Evolutionary conservation across 2,888 invertebrate genomes (phyloP).

Genomic region (Eretmocerus hayati): DNA sequence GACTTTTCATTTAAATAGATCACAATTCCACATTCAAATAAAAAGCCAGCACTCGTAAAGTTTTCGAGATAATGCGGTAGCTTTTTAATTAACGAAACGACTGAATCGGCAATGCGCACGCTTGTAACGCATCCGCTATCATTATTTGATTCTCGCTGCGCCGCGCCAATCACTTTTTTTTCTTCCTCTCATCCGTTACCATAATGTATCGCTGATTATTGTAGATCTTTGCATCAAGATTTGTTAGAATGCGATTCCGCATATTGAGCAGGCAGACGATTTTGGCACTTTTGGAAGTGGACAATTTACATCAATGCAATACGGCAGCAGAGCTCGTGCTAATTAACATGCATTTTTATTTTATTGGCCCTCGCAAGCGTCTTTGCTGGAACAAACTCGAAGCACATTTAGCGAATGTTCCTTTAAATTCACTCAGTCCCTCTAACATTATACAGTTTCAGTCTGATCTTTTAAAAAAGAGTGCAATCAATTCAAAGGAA

Average conservation of each 20-base stretch:
- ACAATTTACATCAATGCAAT: neutral
- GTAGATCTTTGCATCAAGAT: neutral
- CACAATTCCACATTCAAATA: conserved; percentile 1
- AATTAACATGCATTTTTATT: neutral
- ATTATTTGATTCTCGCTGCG: neutral
- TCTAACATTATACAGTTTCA: too few species aligned
- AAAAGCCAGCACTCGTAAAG: conserved; percentile 12
- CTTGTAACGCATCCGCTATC: neutral
- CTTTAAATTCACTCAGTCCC: too few species aligned
- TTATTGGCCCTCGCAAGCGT: too few species aligned
- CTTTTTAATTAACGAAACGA: conserved; percentile 12
- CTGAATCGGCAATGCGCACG: neutral
- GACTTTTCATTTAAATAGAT: conserved; percentile 12
- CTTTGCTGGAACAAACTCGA: too few species aligned
- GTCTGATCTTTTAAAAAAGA: too few species aligned
- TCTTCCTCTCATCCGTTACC: neutral
- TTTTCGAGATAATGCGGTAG: conserved; percentile 12
- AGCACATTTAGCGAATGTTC: too few species aligned
- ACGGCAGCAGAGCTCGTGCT: conserved; percentile 4
- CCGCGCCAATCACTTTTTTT: neutral
- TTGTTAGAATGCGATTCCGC: too few species aligned
- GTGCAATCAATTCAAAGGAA: too few species aligned
- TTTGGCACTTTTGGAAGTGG: conserved; percentile 2
- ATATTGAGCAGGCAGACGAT: too few species aligned
- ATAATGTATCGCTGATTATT: conserved; percentile 2